Base-by-base conservation (phyloP, 2,888 invertebrate species). In the Campopleginae sp. region DNA sequence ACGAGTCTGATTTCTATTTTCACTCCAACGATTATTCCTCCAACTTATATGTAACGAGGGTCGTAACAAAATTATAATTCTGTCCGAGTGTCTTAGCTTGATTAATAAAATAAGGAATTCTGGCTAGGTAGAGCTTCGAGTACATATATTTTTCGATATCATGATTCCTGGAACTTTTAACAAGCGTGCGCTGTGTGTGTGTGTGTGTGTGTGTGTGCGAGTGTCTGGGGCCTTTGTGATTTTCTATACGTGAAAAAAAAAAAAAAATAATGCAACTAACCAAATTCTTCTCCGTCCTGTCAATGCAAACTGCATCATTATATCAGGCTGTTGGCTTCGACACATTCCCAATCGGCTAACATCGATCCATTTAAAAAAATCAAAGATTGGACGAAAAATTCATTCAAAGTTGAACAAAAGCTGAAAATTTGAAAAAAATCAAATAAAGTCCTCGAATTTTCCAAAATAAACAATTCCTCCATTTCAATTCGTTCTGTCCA, bases 1-100 rank as follows among this genome's bases (percentile, higher is more conserved):
- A 81, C 74, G 54, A 75, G 68, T 74, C 51, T 51, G 46, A 82
- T 78, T 82, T 75, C 71, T 71, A 79, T 82, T 85, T 79, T 54
- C 33, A 33, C 48, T 58, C 27, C n/a, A 76, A 61, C 72, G 74
- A 74, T 82, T 85, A 71, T 82, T 54, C 48, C 17, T 38, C 19
- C 61, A 51, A 27, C 38, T 85, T 61, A 71, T 71, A 79, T 79
- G 72, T 82, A 58, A 65, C 74, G 58, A 66, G 19, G 42, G 42
- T 58, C 61, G 66, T 68, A 72, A 68, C 31, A 74, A 77, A 77
- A 80, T 80, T 77, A 77, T 80, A 38, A 80, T 68, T 84, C 76
- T 10, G 44, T 44, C 19, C 33, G 70, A 23, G 54, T 46, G 42
- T 33, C 72, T 83, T 42, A n/a, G 61, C 65, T 71, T 46, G 38